These are phyloP conservation scores for Suncus etruscus DNA, from an alignment of 2,113 vertebrate species.

Conservation along the genomic window DNA sequence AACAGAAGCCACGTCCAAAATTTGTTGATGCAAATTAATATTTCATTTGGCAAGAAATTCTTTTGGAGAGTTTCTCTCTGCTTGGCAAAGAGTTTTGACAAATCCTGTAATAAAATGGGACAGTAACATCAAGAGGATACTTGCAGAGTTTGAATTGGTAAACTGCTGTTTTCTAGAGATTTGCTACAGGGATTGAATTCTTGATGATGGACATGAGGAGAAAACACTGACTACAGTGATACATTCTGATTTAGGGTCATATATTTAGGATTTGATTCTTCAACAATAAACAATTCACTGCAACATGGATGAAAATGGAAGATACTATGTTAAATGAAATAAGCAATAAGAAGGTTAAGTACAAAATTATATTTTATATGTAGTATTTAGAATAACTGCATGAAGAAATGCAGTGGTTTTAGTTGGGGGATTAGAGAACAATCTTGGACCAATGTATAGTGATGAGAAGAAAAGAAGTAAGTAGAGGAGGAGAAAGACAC, in stretches of 20 bases:
- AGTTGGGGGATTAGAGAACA: no score
- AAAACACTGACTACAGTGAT: background rate
- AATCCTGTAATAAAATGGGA: background rate
- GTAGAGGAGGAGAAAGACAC: no score
- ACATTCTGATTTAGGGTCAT: background rate
- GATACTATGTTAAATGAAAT: background rate
- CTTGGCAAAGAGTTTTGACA: background rate
- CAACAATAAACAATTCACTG: background rate
- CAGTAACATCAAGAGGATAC: background rate
- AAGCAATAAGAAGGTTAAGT: no score
- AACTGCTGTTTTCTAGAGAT: background rate
- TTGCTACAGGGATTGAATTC: background rate
- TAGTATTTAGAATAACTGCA: no score
- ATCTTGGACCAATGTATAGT: no score
- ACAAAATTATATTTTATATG: no score
- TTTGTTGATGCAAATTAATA: slow-evolving; percentile 18
- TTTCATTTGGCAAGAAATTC: background rate
- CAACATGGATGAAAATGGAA: no score
- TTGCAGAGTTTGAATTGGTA: background rate
- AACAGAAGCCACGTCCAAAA: background rate
- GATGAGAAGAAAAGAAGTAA: no score
- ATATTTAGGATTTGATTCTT: background rate
- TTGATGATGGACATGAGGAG: background rate
- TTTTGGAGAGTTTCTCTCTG: background rate
- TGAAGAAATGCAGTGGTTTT: no score